phyloP scores from a whole-genome alignment of 2,797 vertebrate genomes.

The Alcedo atthis region DNA sequence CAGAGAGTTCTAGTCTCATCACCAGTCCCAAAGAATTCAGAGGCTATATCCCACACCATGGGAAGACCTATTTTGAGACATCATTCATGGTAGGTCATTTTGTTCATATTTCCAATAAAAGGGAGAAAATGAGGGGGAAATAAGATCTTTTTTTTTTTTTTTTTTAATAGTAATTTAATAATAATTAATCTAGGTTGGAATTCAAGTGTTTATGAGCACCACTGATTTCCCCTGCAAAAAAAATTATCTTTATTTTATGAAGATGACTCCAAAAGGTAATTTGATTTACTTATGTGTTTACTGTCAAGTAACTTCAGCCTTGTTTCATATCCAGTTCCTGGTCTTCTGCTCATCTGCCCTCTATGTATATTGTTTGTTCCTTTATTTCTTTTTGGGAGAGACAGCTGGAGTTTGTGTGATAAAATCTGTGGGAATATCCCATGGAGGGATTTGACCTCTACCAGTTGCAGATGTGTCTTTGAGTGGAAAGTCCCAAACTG shows the following conservation, averaged over 20 bases:
- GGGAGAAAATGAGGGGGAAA: background rate
- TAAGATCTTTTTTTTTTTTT: background rate
- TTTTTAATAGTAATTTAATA: no score
- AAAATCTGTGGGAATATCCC: background rate
- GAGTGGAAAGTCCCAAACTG: no score
- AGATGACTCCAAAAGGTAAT: background rate
- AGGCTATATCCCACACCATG: background rate
- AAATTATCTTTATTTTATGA: background rate
- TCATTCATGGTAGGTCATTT: background rate
- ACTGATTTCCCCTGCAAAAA: background rate
- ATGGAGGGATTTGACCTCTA: no score
- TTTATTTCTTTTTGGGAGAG: background rate
- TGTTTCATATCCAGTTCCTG: background rate
- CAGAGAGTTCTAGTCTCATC: background rate
- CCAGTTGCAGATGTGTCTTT: no score
- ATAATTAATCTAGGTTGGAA: background rate
- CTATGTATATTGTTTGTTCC: background rate
- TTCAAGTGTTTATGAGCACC: background rate
- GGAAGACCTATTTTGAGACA: background rate
- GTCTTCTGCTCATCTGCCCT: background rate
- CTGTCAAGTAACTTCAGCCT: background rate
- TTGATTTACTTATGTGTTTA: background rate
- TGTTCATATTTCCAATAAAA: background rate
- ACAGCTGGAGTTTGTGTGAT: background rate
- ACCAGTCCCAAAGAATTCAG: background rate